Evolutionary conservation across 2,113 vertebrate genomes (phyloP).

Genomic region (Thalassoma bifasciatum): DNA sequence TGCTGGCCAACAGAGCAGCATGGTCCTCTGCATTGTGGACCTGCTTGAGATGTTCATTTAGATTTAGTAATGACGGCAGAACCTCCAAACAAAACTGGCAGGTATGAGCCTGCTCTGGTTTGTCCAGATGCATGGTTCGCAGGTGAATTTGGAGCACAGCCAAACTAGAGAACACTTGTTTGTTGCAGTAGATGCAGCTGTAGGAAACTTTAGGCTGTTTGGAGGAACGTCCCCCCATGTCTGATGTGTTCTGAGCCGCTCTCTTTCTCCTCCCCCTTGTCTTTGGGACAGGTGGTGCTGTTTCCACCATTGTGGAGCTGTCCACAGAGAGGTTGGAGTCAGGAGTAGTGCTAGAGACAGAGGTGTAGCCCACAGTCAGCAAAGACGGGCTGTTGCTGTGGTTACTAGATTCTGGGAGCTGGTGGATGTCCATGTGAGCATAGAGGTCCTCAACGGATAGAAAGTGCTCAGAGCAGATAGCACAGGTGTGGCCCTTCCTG

Average conservation of each 20-base stretch:
- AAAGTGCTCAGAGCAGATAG: slow-evolving; percentile 95
- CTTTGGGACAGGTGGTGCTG: slow-evolving; percentile 91
- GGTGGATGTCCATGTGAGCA: slow-evolving; percentile 97
- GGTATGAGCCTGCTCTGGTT: slow-evolving; percentile 96
- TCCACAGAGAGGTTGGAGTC: slow-evolving; percentile 98
- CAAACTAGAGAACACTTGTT: slow-evolving; percentile 95
- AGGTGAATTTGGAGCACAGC: slow-evolving; percentile 97
- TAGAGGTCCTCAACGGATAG: slow-evolving; percentile 94
- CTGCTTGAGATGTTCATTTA: slow-evolving; percentile 98
- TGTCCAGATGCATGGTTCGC: slow-evolving; percentile 97
- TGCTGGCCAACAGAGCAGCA: slow-evolving; percentile 87
- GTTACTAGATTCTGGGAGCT: slow-evolving; percentile 95
- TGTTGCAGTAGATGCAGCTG: slow-evolving; percentile 98
- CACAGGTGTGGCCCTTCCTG: slow-evolving; percentile 90
- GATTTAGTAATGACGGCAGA: slow-evolving; percentile 95
- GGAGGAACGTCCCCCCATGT: slow-evolving; percentile 87
- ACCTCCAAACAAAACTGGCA: slow-evolving; percentile 98
- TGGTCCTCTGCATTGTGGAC: slow-evolving; percentile 93
- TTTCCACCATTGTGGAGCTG: slow-evolving; percentile 95
- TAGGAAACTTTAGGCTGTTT: slow-evolving; percentile 95
- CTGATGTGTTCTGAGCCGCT: slow-evolving; percentile 89
- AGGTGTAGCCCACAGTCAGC: slow-evolving; percentile 96
- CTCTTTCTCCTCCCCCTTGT: slow-evolving; percentile 95
- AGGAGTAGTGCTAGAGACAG: slow-evolving; percentile 97
- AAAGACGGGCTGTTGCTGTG: slow-evolving; percentile 97